Conservation (phyloP, 2,888 invertebrate species). For the Nezara viridula region DNA sequence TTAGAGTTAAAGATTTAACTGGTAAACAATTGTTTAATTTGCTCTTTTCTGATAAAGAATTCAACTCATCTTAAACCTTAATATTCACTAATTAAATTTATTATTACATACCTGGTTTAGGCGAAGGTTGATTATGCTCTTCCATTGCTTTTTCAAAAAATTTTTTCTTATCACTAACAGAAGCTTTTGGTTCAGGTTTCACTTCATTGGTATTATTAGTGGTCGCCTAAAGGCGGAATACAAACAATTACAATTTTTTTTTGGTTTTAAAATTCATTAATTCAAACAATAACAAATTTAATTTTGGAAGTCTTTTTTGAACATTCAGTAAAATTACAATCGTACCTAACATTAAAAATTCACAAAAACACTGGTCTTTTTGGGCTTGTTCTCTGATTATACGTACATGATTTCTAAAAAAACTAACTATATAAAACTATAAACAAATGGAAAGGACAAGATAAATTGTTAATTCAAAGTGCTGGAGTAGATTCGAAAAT, state of each 20-base stretch:
- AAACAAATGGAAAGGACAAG: slow-evolving; percentile 19
- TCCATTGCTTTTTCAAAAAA: slow-evolving; percentile 97
- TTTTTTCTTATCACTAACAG: slow-evolving; percentile 93
- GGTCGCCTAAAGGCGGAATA: slow-evolving; percentile 52
- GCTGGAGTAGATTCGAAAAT: slow-evolving; percentile 72
- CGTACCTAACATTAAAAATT: neutral
- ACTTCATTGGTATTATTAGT: slow-evolving; percentile 59
- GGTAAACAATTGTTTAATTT: too few relatives aligned
- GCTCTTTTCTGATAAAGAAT: too few relatives aligned
- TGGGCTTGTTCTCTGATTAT: neutral
- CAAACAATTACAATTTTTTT: slow-evolving; percentile 24
- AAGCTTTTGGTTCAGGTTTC: slow-evolving; percentile 79
- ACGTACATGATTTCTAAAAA: neutral
- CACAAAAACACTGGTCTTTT: slow-evolving; percentile 52
- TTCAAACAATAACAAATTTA: neutral
- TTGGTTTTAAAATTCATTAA: neutral
- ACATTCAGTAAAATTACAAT: neutral
- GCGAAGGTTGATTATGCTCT: slow-evolving; percentile 87
- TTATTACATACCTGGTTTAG: slow-evolving; percentile 80
- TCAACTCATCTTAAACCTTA: too few relatives aligned
- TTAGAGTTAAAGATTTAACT: too few relatives aligned
- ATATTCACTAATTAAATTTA: too few relatives aligned
- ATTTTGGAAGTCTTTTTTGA: neutral
- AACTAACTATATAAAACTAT: slow-evolving; percentile 30
- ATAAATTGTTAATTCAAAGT: slow-evolving; percentile 66